Conservation (phyloP, 1,140 invertebrate species). For the Megalonaias nervosa region DNA sequence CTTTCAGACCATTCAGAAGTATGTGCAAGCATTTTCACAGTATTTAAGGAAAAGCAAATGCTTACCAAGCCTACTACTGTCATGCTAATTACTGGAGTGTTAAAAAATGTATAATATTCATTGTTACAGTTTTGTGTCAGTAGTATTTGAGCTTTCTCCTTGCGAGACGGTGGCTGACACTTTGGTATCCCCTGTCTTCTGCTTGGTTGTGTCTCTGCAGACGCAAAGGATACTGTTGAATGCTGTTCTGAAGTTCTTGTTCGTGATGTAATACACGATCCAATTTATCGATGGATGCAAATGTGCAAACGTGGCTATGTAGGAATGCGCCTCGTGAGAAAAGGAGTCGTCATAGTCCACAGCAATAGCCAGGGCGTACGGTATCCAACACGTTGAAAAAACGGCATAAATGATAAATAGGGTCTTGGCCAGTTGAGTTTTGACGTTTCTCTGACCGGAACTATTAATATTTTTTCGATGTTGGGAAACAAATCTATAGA, state of each 20-base stretch:
- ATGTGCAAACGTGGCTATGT: conserved; percentile 48
- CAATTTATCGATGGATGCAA: conserved; percentile 55
- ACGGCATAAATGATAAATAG: conserved; percentile 53
- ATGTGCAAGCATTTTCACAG: too few species aligned
- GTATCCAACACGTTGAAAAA: conserved; percentile 50
- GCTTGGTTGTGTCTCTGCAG: not conserved
- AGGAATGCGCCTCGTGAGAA: conserved; percentile 38
- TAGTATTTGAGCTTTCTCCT: too few species aligned
- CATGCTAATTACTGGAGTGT: too few species aligned
- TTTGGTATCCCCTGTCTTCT: too few species aligned
- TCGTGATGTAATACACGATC: conserved; percentile 49
- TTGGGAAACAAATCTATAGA: conserved; percentile 42
- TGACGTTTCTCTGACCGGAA: conserved; percentile 6
- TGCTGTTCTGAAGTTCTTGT: conserved; percentile 45
- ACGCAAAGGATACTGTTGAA: conserved; percentile 28
- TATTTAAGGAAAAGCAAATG: too few species aligned
- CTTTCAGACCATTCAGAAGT: too few species aligned
- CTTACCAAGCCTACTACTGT: too few species aligned
- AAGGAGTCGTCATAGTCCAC: conserved; percentile 38
- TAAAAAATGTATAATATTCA: too few species aligned
- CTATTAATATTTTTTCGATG: conserved; percentile 5
- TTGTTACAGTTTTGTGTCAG: too few species aligned
- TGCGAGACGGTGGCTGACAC: too few species aligned
- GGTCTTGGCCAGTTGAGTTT: conserved; percentile 35
- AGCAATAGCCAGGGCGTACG: conserved; percentile 47